phyloP scores from a whole-genome alignment of 2,888 invertebrate species.

The Xanthia icteritia region DNA sequence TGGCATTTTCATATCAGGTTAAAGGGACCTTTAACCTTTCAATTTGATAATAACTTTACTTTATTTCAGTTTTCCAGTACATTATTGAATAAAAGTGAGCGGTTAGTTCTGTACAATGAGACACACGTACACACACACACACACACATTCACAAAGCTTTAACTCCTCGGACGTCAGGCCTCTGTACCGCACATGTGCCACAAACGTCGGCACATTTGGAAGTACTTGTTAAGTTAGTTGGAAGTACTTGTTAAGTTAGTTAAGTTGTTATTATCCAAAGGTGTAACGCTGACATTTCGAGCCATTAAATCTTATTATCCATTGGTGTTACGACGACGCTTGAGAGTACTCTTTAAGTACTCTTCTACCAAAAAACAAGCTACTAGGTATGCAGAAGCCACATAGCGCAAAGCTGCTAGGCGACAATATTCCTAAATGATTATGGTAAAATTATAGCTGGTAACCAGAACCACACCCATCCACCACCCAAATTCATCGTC shows the following conservation, averaged over 20 bases:
- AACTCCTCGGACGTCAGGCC: no score
- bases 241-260: no score
- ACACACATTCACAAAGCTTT: not conserved
- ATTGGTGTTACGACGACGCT: no score
- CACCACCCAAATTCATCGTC: constrained; percentile 24
- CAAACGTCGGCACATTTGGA: no score
- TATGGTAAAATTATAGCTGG: constrained; percentile 6
- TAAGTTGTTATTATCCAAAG: no score
- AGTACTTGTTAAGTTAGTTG: no score
- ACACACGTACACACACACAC: not conserved
- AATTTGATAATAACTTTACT: not conserved
- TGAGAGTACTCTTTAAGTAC: no score
- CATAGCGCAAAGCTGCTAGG: constrained; percentile 22
- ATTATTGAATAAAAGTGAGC: constrained; percentile 2
- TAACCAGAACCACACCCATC: not conserved
- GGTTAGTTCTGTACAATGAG: not conserved
- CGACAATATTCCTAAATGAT: constrained; percentile 11
- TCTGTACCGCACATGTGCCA: no score
- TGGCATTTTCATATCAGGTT: not conserved
- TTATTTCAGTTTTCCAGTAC: constrained; percentile 8
- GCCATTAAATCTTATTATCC: no score
- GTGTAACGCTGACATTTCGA: no score
- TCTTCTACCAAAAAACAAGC: not conserved
- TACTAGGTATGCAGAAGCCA: constrained; percentile 19
- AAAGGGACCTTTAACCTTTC: not conserved